A percentile compares a stretch with the other conserved stretches of the same genome.
These are phyloP conservation scores for Phenganax marumi DNA, from an alignment of 92 coral and sea anemone genomes.

Conservation along the genomic window DNA sequence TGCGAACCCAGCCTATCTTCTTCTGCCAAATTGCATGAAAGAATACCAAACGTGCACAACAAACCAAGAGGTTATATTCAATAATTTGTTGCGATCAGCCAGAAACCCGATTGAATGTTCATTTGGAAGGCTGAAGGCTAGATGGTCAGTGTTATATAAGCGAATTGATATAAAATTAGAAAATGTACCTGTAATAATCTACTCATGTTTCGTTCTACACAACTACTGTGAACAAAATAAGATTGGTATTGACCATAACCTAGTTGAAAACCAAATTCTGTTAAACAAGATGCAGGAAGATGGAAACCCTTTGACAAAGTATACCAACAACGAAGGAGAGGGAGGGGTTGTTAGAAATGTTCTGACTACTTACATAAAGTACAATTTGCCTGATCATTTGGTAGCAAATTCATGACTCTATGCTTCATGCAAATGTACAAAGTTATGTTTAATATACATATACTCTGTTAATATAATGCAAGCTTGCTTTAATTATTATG, in stretches of 20 bases:
- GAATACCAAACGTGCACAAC: no score
- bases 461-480: no score
- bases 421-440: no score
- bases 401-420: no score
- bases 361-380: no score
- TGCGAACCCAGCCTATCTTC: not conserved
- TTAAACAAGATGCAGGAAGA: slow-evolving; percentile 39
- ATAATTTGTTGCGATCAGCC: slow-evolving; percentile 51
- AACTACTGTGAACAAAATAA: slow-evolving; percentile 52
- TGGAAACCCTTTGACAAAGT: slow-evolving; percentile 41
- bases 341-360: no score
- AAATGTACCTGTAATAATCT: slow-evolving; percentile 38
- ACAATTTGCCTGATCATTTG: no score
- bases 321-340: slow-evolving; percentile 42
- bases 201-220: slow-evolving; percentile 53
- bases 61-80: slow-evolving; percentile 44
- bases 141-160: slow-evolving; percentile 48
- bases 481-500: no score
- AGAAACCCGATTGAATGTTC: slow-evolving; percentile 55
- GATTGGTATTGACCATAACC: slow-evolving; percentile 41
- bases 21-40: slow-evolving; percentile 56
- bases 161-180: slow-evolving; percentile 38
- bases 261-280: no score
- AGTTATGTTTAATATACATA: no score
- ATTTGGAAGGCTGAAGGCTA: no score